A percentile compares a stretch with the other conserved stretches of the same genome.
Conservation (phyloP, 2,888 invertebrate species). For the Drosophila anceps region DNA sequence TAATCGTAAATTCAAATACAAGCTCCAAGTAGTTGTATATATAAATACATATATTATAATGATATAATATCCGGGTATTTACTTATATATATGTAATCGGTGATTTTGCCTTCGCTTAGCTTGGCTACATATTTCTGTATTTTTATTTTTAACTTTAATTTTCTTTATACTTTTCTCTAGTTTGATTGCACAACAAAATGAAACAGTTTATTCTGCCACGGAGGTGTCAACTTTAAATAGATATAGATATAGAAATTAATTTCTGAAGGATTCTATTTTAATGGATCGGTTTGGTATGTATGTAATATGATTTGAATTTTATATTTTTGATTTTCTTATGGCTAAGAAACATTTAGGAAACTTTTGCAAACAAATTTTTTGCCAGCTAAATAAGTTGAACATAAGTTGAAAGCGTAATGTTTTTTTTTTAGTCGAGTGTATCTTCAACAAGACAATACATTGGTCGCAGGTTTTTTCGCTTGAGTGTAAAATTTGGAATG, state of each 20-base stretch:
- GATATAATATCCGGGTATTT: conserved; percentile 40
- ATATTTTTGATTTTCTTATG: not conserved
- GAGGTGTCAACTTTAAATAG: conserved; percentile 23
- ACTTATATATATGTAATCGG: conserved; percentile 22
- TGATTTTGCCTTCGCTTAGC: conserved; percentile 49
- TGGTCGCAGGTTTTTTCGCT: not conserved
- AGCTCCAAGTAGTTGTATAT: conserved; percentile 66
- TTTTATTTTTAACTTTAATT: conserved; percentile 27
- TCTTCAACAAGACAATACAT: not conserved
- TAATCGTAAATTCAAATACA: conserved; percentile 75
- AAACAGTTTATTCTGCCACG: conserved; percentile 30
- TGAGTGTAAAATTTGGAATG: not conserved
- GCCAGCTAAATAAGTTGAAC: not conserved
- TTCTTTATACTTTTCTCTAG: conserved; percentile 17
- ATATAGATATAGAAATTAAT: not conserved
- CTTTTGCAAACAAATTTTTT: not conserved
- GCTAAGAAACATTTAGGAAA: conserved; percentile 6
- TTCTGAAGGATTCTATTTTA: not conserved
- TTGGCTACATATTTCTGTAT: conserved; percentile 45
- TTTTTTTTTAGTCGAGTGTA: not conserved
- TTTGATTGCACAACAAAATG: conserved; percentile 45
- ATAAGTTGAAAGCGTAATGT: not conserved
- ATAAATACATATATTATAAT: conserved; percentile 45
- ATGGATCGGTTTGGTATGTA: conserved; percentile 16
- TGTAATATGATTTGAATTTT: conserved; percentile 32